These are phyloP conservation scores for Steinernema feltiae DNA, from an alignment of 1,140 invertebrate species.

Conservation along the genomic window DNA sequence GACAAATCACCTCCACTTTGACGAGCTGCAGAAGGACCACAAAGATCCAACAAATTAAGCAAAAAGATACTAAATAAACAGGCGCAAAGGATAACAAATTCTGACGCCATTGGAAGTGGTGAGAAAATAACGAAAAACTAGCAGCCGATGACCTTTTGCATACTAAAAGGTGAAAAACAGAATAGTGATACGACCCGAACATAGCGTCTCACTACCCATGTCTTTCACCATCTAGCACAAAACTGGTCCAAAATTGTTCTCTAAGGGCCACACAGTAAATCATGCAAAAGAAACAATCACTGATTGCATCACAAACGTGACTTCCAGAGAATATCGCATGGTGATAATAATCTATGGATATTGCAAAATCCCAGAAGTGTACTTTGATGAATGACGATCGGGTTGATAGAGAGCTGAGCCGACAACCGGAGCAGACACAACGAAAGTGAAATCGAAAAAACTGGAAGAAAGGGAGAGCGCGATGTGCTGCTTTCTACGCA, in stretches of 20 bases:
- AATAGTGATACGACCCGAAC: constrained; percentile 73
- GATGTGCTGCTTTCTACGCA: constrained; percentile 12
- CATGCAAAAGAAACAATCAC: too few relatives aligned
- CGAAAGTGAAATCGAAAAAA: constrained; percentile 19
- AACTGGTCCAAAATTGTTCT: neutral
- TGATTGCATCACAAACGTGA: too few relatives aligned
- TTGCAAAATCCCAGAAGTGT: neutral
- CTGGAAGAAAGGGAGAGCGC: constrained; percentile 16
- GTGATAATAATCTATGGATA: too few relatives aligned
- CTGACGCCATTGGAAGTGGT: neutral
- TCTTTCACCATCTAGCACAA: constrained; percentile 68
- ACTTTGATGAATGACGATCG: neutral
- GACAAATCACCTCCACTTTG: constrained; percentile 76
- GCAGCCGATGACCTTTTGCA: constrained; percentile 15
- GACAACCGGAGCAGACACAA: constrained; percentile 7
- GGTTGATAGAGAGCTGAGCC: neutral
- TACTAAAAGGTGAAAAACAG: constrained; percentile 74
- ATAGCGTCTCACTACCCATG: constrained; percentile 85
- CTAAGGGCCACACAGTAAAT: neutral
- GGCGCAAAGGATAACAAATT: neutral
- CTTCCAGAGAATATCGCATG: too few relatives aligned
- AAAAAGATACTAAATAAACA: neutral
- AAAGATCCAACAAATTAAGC: neutral
- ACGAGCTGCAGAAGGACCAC: constrained; percentile 60
- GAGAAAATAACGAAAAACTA: neutral